phyloP scores from a whole-genome alignment of 2,113 vertebrate species.

The Marmota flaviventris region DNA sequence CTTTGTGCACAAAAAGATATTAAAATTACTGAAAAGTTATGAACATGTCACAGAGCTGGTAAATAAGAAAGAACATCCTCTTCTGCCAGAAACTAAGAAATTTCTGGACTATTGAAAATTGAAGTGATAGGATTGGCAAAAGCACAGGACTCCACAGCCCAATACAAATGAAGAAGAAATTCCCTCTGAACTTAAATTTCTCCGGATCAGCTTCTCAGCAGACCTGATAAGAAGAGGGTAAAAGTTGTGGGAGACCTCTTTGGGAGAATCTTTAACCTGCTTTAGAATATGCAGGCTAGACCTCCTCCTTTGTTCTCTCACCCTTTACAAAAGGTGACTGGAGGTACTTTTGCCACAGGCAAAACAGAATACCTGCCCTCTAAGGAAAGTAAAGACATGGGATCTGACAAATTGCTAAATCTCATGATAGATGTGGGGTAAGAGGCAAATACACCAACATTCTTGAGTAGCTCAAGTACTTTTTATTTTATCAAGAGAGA shows the following conservation, averaged over 20 bases:
- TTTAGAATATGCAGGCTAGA: background rate
- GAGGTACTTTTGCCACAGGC: background rate
- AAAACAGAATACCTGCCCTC: background rate
- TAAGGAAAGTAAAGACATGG: background rate
- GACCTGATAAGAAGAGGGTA: background rate
- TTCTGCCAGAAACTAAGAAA: conserved; percentile 17
- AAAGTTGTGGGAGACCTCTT: background rate
- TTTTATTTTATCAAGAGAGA: background rate
- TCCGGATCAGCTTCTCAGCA: background rate
- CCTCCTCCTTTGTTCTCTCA: background rate
- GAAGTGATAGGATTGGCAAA: background rate
- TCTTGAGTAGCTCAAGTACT: background rate
- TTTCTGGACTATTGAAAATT: background rate
- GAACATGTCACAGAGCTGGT: background rate
- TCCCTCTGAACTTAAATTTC: background rate
- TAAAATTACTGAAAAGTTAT: conserved; percentile 14
- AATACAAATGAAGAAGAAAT: background rate
- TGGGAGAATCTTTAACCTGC: background rate
- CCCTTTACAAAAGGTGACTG: background rate
- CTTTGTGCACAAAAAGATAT: background rate
- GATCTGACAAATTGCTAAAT: background rate
- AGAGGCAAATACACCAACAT: background rate
- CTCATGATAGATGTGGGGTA: background rate
- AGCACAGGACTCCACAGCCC: background rate
- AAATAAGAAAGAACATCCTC: conserved; percentile 9